These are phyloP conservation scores for Daktulosphaira vitifoliae DNA, from an alignment of 1,140 invertebrate species.

Conservation along the genomic window DNA sequence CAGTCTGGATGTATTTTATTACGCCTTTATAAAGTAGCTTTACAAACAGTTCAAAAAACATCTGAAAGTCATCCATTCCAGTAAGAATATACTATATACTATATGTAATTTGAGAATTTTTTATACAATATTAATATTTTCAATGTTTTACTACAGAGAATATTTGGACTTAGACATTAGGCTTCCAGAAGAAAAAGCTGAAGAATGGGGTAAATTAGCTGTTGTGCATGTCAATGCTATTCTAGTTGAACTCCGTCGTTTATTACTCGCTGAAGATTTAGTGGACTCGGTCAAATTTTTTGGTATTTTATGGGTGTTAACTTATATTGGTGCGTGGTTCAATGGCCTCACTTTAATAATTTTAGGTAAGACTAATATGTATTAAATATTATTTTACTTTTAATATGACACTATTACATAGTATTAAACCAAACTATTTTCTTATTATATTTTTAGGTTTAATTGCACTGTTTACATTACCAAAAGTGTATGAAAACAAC, in stretches of 20 bases:
- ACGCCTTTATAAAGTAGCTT: constrained; percentile 90
- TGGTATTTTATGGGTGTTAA: constrained; percentile 84
- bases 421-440: not conserved
- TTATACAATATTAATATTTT: not conserved
- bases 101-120: not conserved
- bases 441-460: constrained; percentile 61
- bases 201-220: constrained; percentile 70
- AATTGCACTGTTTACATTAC: constrained; percentile 86
- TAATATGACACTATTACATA: not conserved
- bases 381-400: not conserved
- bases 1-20: constrained; percentile 79
- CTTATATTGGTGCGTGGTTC: constrained; percentile 94
- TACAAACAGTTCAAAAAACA: constrained; percentile 94
- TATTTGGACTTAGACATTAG: constrained; percentile 78
- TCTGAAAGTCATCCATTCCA: constrained; percentile 96
- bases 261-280: constrained; percentile 93
- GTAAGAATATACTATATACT: constrained; percentile 50
- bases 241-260: constrained; percentile 69
- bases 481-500: constrained; percentile 96
- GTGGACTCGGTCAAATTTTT: constrained; percentile 93
- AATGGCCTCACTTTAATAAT: constrained; percentile 96
- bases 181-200: constrained; percentile 77
- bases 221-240: constrained; percentile 76
- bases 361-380: constrained; percentile 67
- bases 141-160: constrained; percentile 55